Evolutionary conservation across 64 coral and sea anemone genomes (phyloP), one percentile per base, ranked within the genome.

Genomic region (Hydrozoanthus tunicans): DNA sequence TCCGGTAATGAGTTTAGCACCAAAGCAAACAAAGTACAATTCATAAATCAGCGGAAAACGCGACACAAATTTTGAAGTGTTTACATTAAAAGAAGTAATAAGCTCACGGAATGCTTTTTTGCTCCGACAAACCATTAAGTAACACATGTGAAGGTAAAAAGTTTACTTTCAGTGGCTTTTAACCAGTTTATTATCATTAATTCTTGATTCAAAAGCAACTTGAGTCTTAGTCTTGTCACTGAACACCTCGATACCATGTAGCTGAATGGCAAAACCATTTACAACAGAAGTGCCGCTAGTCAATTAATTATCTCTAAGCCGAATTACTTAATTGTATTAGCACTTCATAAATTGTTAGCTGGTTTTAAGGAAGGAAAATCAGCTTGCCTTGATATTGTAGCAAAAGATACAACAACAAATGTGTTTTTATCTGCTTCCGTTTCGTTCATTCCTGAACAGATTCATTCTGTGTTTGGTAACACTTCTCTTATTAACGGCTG

Each of bases 41-140:
- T n/a, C 64, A 86, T 86, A 86, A 86, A 86, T 86, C 82, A 86
- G 53, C 53, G 82, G 51, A 58, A 86, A 56, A 51, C 56, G 66
- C 71, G 64, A 53, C 53, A 15, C n/a, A 55, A n/a, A 53, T 10
- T 70, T 23, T 4, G 66, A 86, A 65, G 51, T 23, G 10, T 59
- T 81, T 3, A 68, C 32, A 62, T 60, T 43, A 86, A 71, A 86
- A 71, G 63, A 86, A 64, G 64, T 52, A 86, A 71, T 64, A 58
- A 8, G 70, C 54, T 13, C n/a, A 27, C 6, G 9, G 63, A 57
- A 24, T 54, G 8, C 17, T 56, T 70, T 70, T 68, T 70, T 81
- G 7, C 56, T 11, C 7, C 64, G 64, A 70, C 82, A 56, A 56
- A 70, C 51, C 52, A 15, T 12, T 9, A 4, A 65, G 62, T 79